Percentiles rank a stretch among this genome's conserved stretches.
Conservation (phyloP, 2,113 vertebrate species). For the Pycnonotus jocosus region DNA sequence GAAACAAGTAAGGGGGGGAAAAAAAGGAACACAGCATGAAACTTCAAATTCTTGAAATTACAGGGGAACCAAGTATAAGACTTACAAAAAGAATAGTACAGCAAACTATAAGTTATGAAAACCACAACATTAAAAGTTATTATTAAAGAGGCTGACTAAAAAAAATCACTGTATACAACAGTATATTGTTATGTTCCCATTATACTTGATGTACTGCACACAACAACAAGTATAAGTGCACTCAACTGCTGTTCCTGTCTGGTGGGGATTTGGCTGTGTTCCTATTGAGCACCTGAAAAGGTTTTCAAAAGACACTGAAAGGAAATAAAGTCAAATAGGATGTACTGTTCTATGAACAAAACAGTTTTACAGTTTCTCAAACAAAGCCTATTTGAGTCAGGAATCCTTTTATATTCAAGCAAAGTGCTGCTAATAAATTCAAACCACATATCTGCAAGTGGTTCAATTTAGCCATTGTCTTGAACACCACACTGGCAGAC, state of each 20-base stretch:
- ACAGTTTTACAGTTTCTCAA: neutral
- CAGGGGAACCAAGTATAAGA: neutral
- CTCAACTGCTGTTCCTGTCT: neutral
- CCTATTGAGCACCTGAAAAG: neutral
- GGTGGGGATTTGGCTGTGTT: neutral
- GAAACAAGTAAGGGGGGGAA: neutral
- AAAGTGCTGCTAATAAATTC: neutral
- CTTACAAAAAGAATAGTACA: neutral
- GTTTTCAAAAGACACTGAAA: conserved; percentile 5
- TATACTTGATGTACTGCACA: neutral
- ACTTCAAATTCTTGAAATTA: neutral
- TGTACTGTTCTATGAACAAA: neutral
- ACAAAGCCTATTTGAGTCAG: neutral
- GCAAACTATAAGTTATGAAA: neutral
- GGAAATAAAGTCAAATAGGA: neutral
- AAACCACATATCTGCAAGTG: neutral
- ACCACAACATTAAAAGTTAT: neutral
- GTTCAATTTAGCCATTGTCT: neutral
- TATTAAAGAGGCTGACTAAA: neutral
- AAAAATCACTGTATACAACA: neutral
- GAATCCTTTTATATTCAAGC: neutral
- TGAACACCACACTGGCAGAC: neutral
- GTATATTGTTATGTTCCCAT: neutral
- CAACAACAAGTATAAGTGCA: neutral
- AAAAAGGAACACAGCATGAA: neutral